Conservation (phyloP, 2,888 invertebrate genomes). For the Hyalella azteca region DNA sequence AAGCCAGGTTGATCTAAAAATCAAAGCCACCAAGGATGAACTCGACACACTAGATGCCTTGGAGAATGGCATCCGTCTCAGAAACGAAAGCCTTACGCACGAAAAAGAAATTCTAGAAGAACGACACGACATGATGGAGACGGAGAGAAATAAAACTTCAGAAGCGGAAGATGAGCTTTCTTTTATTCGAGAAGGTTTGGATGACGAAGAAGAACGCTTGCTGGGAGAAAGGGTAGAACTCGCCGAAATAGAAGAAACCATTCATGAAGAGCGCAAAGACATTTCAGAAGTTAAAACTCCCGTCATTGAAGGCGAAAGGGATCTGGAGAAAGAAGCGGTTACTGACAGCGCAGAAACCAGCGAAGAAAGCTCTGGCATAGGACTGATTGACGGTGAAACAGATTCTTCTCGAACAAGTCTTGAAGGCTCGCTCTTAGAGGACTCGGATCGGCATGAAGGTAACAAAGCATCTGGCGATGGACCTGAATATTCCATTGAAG, state of each 20-base stretch:
- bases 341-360: not conserved
- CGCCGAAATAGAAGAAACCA: not conserved
- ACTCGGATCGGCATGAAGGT: not conserved
- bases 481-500: not conserved
- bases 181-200: not conserved
- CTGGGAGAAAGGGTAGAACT: not conserved
- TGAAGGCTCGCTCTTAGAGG: not conserved
- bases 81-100: constrained; percentile 21
- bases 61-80: not conserved
- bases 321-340: not conserved
- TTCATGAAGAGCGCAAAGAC: not conserved
- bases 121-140: constrained; percentile 8
- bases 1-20: not conserved
- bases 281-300: not conserved
- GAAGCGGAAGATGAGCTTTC: constrained; percentile 2
- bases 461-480: not conserved
- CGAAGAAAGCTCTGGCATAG: not conserved
- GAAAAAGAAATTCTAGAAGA: constrained; percentile 23
- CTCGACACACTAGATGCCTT: not conserved
- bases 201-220: constrained; percentile 13
- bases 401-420: no score
- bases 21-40: constrained; percentile 14
- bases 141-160: not conserved
- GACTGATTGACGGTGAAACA: not conserved
- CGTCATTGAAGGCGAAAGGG: constrained; percentile 15